Evolutionary conservation across 1,140 invertebrate species (phyloP).

Genomic region (Orussus abietinus): DNA sequence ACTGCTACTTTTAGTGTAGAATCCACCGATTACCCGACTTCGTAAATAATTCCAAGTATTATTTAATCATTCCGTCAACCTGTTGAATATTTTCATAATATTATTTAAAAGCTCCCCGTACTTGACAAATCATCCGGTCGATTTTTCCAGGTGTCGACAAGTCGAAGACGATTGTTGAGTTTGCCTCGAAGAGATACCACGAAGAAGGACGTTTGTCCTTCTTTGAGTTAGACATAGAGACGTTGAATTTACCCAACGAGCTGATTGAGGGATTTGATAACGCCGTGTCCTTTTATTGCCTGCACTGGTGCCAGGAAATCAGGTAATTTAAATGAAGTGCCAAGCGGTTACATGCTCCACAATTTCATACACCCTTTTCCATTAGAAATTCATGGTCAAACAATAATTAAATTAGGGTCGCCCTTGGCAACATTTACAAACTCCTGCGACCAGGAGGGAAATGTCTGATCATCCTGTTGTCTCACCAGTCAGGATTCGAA

Average conservation of each 20-base stretch:
- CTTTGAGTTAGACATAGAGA: constrained; percentile 63
- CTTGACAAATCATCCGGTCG: no score
- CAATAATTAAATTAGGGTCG: constrained; percentile 22
- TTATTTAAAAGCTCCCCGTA: no score
- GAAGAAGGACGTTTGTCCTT: constrained; percentile 56
- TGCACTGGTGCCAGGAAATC: constrained; percentile 78
- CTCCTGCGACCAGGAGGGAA: constrained; percentile 64
- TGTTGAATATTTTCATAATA: constrained; percentile 9
- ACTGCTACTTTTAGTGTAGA: no score
- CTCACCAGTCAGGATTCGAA: constrained; percentile 67
- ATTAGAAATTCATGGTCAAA: constrained; percentile 3
- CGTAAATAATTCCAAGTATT: background rate
- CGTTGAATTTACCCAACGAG: constrained; percentile 49
- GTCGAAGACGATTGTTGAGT: constrained; percentile 67
- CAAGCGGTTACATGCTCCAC: background rate
- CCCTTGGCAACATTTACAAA: constrained; percentile 63
- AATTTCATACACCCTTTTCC: background rate
- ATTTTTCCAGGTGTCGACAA: constrained; percentile 63
- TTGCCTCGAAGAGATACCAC: constrained; percentile 57
- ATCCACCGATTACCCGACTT: no score
- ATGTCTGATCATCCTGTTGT: constrained; percentile 66
- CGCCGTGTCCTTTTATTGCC: constrained; percentile 74
- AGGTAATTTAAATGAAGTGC: constrained; percentile 52
- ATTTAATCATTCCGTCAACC: background rate
- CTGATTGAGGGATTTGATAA: constrained; percentile 62